Percentiles rank a stretch among this genome's conserved stretches.
Evolutionary conservation across 2,113 vertebrate species (phyloP).

Genomic region (cattle (Bos taurus)): DNA sequence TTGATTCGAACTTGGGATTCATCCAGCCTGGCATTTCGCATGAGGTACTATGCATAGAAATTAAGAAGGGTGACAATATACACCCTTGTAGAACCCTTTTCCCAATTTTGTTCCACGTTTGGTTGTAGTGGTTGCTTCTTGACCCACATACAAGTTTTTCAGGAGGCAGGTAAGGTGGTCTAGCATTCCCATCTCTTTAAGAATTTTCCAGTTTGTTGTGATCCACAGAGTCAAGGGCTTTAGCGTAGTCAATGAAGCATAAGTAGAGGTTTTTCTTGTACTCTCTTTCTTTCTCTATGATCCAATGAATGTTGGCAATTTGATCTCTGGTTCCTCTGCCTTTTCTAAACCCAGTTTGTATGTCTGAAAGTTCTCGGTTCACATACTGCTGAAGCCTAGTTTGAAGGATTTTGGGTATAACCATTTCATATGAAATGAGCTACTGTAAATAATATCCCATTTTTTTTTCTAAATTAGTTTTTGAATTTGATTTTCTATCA

Average conservation of each 20-base stretch:
- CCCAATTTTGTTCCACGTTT: neutral
- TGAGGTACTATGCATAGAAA: neutral
- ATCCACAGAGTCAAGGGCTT: neutral
- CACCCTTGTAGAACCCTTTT: neutral
- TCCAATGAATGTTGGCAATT: neutral
- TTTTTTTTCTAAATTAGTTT: neutral
- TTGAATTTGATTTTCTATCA: neutral
- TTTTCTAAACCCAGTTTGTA: neutral
- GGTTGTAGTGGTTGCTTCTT: neutral
- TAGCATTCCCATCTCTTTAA: neutral
- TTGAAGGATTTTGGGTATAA: neutral
- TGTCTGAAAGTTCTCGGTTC: neutral
- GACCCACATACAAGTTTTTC: neutral
- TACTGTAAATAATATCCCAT: neutral
- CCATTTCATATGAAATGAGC: neutral
- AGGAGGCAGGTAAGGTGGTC: neutral
- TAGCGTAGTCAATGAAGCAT: neutral
- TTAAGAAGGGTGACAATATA: neutral
- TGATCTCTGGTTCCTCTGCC: neutral
- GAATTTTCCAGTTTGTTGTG: neutral
- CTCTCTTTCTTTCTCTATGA: neutral
- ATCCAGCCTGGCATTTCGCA: neutral
- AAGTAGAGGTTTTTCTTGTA: neutral
- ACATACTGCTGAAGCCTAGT: neutral
- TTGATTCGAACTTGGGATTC: neutral